Conservation (phyloP, 2,113 vertebrate genomes). For the Neolamprologus hecqui region DNA sequence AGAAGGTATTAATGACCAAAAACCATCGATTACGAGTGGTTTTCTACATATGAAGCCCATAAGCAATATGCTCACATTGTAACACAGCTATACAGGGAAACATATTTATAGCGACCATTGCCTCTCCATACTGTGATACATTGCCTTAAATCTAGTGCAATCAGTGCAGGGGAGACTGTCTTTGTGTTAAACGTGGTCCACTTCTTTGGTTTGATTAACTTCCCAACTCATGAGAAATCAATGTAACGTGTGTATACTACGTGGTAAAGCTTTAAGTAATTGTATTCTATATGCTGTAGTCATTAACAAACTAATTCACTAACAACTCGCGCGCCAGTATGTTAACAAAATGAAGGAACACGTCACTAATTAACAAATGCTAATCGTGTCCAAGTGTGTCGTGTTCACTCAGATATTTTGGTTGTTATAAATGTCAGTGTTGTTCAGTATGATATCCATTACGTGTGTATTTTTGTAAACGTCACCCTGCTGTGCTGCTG, state of each 20-base stretch:
- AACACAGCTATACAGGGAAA: conserved; percentile 28
- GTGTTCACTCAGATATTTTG: background rate
- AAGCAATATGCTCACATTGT: conserved; percentile 35
- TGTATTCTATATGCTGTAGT: background rate
- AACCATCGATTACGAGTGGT: conserved; percentile 19
- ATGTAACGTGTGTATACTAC: background rate
- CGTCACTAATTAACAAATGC: background rate
- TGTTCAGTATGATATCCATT: background rate
- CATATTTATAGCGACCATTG: background rate
- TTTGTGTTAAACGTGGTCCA: background rate
- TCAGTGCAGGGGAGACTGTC: background rate
- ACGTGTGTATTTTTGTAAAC: background rate
- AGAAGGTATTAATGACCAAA: conserved; percentile 60
- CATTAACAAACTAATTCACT: background rate
- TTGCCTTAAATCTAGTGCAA: conserved; percentile 59
- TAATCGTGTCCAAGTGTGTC: background rate
- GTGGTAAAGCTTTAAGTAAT: background rate
- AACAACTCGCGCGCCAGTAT: background rate
- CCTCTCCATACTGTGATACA: conserved; percentile 19
- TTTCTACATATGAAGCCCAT: conserved; percentile 14
- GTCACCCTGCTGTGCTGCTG: background rate
- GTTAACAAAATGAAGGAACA: background rate
- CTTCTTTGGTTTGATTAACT: background rate
- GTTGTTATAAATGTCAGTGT: background rate
- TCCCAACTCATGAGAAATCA: background rate